Conservation (phyloP, 2,888 invertebrate genomes). For the Chaitophorus viminalis region DNA sequence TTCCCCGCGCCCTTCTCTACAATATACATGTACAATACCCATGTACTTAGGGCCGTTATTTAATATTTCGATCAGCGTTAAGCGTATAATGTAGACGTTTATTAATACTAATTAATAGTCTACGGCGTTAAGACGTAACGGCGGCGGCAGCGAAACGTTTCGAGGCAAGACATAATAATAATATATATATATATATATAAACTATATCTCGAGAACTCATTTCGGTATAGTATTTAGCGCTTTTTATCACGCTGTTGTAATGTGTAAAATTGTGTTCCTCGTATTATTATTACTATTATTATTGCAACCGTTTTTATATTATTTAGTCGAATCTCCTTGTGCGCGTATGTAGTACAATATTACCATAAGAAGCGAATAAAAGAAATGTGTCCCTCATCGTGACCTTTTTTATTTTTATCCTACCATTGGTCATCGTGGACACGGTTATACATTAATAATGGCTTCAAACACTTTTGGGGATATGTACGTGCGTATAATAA, state of each 20-base stretch:
- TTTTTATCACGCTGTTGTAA: no score
- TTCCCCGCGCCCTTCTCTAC: background rate
- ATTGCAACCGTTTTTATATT: background rate
- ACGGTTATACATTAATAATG: no score
- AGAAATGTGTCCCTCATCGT: conserved; percentile 1
- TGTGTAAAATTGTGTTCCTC: background rate
- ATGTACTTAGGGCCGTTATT: background rate
- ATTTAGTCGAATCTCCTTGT: background rate
- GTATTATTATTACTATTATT: background rate
- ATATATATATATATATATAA: no score
- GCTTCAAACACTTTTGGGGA: no score
- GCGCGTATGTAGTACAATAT: no score
- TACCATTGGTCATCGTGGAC: no score
- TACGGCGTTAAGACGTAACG: background rate
- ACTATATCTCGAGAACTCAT: no score
- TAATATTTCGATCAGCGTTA: background rate
- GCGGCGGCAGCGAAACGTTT: background rate
- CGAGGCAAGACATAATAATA: background rate
- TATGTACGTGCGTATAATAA: no score
- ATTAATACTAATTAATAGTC: no score
- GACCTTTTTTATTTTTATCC: background rate
- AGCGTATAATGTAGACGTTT: no score
- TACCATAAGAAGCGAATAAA: background rate
- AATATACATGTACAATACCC: background rate
- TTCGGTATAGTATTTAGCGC: no score